Percentiles rank a stretch among this genome's conserved stretches.
Conservation (phyloP, 1,140 invertebrate genomes). For the Gyrodactylus bullatarudis region DNA sequence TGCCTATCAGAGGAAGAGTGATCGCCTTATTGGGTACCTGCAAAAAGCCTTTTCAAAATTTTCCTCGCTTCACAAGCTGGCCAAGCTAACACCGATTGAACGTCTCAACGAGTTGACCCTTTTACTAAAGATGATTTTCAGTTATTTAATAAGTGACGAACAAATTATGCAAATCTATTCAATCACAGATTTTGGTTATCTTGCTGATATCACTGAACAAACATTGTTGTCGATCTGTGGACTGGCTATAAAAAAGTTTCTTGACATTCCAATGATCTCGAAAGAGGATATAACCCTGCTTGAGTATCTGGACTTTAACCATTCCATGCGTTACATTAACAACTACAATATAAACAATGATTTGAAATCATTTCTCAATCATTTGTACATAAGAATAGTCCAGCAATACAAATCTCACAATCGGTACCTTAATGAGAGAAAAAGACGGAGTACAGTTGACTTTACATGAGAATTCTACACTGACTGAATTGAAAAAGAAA, state of each 20-base stretch:
- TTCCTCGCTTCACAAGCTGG: neutral
- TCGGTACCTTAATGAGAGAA: too few relatives aligned
- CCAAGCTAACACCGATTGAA: neutral
- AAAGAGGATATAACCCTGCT: neutral
- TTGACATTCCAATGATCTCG: neutral
- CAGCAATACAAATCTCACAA: neutral
- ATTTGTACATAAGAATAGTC: neutral
- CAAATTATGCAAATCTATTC: neutral
- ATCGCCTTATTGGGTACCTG: neutral
- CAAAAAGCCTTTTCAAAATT: neutral
- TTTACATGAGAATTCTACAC: too few relatives aligned
- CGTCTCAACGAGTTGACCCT: neutral
- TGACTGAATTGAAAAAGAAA: too few relatives aligned
- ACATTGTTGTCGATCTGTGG: neutral
- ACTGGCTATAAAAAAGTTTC: neutral
- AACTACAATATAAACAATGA: neutral
- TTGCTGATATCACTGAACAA: neutral
- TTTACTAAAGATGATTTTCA: neutral
- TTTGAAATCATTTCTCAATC: neutral
- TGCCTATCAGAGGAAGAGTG: neutral
- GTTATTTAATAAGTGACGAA: neutral
- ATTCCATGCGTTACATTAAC: neutral
- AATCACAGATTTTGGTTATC: neutral
- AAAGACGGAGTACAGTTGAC: too few relatives aligned
- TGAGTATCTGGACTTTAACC: neutral